Evolutionary conservation across 1,140 invertebrate species (phyloP), one percentile per base, ranked within the genome.

Genomic region (Phenacoccus solenopsis): DNA sequence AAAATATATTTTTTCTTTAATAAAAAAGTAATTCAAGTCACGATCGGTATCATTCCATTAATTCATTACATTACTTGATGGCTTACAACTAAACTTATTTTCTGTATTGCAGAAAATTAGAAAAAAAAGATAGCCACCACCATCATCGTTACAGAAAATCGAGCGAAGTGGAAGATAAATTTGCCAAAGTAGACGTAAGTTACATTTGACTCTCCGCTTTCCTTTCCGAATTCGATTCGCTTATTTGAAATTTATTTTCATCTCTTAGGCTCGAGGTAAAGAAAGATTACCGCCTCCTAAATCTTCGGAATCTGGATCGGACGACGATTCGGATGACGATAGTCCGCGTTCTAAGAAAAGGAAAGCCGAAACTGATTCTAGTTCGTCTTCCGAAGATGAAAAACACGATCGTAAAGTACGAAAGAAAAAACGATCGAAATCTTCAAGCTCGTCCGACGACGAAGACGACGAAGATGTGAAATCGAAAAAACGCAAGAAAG

Each of bases 371-470:
- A 24, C 59, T 3, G 59, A 64, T 25, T 64, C 59, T 5, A 64
- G 59, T 64, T 64, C 59, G 4, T 64, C 59, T 4, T 64, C 59
- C 21, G 56, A 49, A n/a, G 67, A 59, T 27, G 70, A 71, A 1
- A 70, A 73, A 24, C 24, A 67, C 1, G 59, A 72, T n/a, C 59
- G 73, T 1, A 73, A 73, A 38, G 68, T 69, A 13, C 64, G 72
- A 22, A 27, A 28, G 67, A 73, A 71, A 67, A 74, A 59, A 20
- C 68, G 72, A 68, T 28, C 20, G 59, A 61, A n/a, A 67, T 68
- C 27, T 10, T 32, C 9, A 30, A 71, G 20, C 24, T 30, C 28
- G n/a, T 24, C 16, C 21, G 49, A 24, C 69, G 68, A 68, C 20
- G 38, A 30, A 67, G 59, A 64, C 21, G 56, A 59, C 5, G 59